Percentiles rank a stretch among this genome's conserved stretches.
Conservation (phyloP, 2,113 vertebrate species). For the Istiophorus platypterus region DNA sequence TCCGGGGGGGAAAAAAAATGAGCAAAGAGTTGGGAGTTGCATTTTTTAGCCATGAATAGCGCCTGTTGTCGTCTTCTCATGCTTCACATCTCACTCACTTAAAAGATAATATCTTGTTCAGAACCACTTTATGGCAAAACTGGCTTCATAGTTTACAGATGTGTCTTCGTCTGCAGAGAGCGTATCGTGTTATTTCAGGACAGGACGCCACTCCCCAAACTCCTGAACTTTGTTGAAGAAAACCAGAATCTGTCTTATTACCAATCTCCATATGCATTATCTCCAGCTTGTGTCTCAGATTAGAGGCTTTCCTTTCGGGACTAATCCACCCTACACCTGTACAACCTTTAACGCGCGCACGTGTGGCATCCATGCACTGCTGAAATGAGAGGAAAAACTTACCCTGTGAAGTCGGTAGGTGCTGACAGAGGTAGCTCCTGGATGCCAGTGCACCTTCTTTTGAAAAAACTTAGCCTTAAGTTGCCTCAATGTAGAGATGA, state of each 20-base stretch:
- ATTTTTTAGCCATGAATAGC: too few relatives aligned
- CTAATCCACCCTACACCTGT: not conserved
- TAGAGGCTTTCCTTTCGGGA: not conserved
- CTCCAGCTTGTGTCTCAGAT: not conserved
- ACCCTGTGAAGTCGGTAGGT: conserved; percentile 39
- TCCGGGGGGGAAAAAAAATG: too few relatives aligned
- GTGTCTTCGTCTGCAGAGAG: not conserved
- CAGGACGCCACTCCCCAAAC: not conserved
- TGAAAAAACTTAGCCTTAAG: conserved; percentile 12
- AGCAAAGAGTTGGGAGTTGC: too few relatives aligned
- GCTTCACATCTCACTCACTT: too few relatives aligned
- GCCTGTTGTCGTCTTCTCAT: too few relatives aligned
- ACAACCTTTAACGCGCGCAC: not conserved
- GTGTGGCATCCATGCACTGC: not conserved
- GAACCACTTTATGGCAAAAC: not conserved
- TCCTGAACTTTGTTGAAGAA: not conserved
- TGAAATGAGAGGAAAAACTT: not conserved
- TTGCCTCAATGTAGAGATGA: conserved; percentile 17
- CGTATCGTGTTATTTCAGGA: not conserved
- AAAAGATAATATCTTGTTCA: not conserved
- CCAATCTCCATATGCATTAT: not conserved
- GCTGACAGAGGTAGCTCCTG: not conserved
- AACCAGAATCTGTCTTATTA: not conserved
- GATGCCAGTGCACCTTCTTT: not conserved
- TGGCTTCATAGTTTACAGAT: not conserved